Base-by-base conservation (phyloP, 2,888 invertebrate genomes). In the Eupsilia transversa region DNA sequence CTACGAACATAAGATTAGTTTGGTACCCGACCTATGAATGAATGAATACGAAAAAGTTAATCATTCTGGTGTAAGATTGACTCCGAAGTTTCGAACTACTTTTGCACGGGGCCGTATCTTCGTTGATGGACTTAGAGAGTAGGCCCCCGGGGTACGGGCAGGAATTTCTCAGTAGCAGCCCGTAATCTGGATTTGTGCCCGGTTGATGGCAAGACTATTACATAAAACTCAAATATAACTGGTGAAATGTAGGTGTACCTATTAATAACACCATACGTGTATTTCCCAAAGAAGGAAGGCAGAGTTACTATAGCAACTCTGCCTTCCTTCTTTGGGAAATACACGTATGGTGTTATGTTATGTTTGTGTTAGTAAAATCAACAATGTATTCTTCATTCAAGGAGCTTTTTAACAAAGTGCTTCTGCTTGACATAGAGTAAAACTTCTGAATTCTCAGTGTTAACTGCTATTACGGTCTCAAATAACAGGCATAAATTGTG, bases 401-500 rank as follows among this genome's bases (percentile, higher is more conserved):
- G 9, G 9, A 60, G 17, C n/a, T n/a, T 17, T 60, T 35, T 33
- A 33, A 33, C 20, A 57, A 12, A 23, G n/a, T 35, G 14, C 1
- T 33, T 3, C 23, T 20, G 23, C 59, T 54, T 54, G 5, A 27
- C 33, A 30, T 69, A 49, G 23, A 74, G 60, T 60, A 75, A 75
- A 65, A 60, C 82, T 79, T 76, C 76, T 76, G 70, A 61, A 65
- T 69, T 43, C 59, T 59, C 59, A 64, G 63, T 77, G n/a, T 65
- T 54, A 57, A n/a, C n/a, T 35, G 52, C 57, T 65, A 35, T 75
- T 71, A 75, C 33, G 30, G 60, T 52, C 56, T 67, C 54, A 49
- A 73, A 72, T 80, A 83, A 83, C 75, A 66, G 72, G 74, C 69
- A 80, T 83, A 77, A 80, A 85, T 84, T 85, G 49, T 65, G 60